phyloP scores from a whole-genome alignment of 2,113 vertebrate genomes.

The Eulacestoma nigropectus region DNA sequence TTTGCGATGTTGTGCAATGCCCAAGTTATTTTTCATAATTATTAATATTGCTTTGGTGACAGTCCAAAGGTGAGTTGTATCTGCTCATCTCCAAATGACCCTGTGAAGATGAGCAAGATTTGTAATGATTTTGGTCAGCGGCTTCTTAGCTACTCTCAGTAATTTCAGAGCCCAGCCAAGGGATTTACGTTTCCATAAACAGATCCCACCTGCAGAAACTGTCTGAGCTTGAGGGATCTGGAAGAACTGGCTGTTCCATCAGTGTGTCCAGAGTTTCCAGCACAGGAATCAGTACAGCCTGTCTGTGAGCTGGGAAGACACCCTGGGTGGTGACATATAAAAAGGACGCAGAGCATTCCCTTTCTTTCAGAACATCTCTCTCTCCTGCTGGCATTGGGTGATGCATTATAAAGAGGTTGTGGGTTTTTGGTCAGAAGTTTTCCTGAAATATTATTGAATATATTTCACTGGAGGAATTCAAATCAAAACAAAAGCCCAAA shows the following conservation, averaged over 20 bases:
- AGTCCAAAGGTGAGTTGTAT: not conserved
- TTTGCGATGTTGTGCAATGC: not conserved
- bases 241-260: not conserved
- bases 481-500: not conserved
- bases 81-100: constrained; percentile 3
- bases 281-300: not conserved
- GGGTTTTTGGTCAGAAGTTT: not conserved
- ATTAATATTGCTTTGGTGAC: constrained; percentile 21
- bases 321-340: not conserved
- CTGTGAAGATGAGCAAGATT: not conserved
- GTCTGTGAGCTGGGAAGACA: not conserved
- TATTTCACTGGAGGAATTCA: not conserved
- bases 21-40: constrained; percentile 7
- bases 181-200: not conserved
- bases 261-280: not conserved
- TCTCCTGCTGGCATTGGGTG: not conserved
- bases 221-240: not conserved
- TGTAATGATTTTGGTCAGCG: not conserved
- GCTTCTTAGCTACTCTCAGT: not conserved
- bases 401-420: not conserved
- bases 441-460: not conserved
- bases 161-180: not conserved
- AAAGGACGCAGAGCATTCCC: not conserved
- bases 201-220: not conserved
- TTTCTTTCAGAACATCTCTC: not conserved